Percentiles rank a stretch among this genome's conserved stretches.
These are phyloP conservation scores for Siderastrea siderea DNA, from an alignment of 92 coral and sea anemone species.

Conservation along the genomic window DNA sequence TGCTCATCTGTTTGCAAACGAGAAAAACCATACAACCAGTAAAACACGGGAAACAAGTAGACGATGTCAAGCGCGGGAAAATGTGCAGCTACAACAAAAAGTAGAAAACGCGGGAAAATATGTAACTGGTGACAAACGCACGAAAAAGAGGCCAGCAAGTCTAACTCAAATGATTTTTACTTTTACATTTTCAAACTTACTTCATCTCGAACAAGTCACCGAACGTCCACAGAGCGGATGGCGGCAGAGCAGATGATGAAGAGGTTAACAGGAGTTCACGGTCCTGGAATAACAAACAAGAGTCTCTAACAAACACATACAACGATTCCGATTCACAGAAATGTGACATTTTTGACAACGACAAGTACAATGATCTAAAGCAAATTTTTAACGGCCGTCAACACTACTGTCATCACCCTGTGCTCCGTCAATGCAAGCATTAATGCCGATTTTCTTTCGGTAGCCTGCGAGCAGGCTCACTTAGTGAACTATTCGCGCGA, in stretches of 20 bases:
- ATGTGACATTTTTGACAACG: neutral
- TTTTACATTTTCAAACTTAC: constrained; percentile 43
- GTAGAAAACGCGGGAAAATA: neutral
- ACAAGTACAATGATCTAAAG: too few species aligned
- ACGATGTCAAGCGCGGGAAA: neutral
- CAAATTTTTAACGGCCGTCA: neutral
- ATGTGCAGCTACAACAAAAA: neutral
- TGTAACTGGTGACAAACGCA: neutral
- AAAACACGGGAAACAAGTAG: neutral
- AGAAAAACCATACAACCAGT: too few species aligned
- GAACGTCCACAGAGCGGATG: constrained; percentile 91
- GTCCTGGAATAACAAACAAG: constrained; percentile 62
- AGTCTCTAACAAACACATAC: neutral
- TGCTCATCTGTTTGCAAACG: too few species aligned
- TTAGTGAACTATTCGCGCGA: too few species aligned
- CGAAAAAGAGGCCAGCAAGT: neutral
- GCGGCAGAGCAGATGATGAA: constrained; percentile 89
- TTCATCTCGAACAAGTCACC: constrained; percentile 91
- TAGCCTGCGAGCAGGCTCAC: too few species aligned
- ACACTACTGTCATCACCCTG: too few species aligned
- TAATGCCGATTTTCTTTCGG: too few species aligned
- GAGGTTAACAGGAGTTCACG: constrained; percentile 86
- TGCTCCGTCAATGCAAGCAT: too few species aligned
- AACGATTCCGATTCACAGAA: neutral
- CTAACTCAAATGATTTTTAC: too few species aligned